Conservation (phyloP, 2,113 vertebrate species). For the Prionailurus viverrinus region DNA sequence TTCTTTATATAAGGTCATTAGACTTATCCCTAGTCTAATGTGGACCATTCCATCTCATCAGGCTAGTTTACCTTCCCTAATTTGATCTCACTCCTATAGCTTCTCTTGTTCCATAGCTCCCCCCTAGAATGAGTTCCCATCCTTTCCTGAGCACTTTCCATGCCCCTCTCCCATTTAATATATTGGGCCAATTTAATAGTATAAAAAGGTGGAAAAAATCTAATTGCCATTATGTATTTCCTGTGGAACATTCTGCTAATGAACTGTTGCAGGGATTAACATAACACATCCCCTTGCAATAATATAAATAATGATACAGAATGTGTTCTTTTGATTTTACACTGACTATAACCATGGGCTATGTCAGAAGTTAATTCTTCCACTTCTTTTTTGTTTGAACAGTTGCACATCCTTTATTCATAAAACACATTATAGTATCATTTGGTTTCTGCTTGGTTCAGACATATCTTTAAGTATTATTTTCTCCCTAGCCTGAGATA, state of each 20-base stretch:
- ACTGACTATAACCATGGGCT: neutral
- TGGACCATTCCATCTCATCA: neutral
- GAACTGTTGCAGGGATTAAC: constrained; percentile 31
- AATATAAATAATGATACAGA: constrained; percentile 33
- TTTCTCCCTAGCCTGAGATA: constrained; percentile 57
- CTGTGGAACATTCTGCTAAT: constrained; percentile 40
- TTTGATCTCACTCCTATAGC: neutral
- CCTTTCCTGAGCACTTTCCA: neutral
- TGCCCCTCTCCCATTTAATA: neutral
- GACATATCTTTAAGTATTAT: constrained; percentile 46
- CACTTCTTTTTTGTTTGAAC: constrained; percentile 27
- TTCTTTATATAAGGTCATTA: constrained; percentile 8
- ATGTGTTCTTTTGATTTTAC: constrained; percentile 41
- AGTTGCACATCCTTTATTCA: constrained; percentile 13
- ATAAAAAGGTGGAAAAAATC: neutral
- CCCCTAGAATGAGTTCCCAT: constrained; percentile 27
- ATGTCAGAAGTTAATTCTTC: constrained; percentile 3
- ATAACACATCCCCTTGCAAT: neutral
- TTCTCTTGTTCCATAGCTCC: neutral
- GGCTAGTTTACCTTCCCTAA: neutral
- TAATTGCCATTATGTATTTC: neutral
- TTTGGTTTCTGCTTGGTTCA: constrained; percentile 51
- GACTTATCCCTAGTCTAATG: neutral
- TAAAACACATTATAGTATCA: constrained; percentile 22
- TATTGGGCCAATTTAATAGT: constrained; percentile 29